These are phyloP conservation scores for Felis catus DNA, from an alignment of 2,113 vertebrate genomes.

Conservation along the genomic window DNA sequence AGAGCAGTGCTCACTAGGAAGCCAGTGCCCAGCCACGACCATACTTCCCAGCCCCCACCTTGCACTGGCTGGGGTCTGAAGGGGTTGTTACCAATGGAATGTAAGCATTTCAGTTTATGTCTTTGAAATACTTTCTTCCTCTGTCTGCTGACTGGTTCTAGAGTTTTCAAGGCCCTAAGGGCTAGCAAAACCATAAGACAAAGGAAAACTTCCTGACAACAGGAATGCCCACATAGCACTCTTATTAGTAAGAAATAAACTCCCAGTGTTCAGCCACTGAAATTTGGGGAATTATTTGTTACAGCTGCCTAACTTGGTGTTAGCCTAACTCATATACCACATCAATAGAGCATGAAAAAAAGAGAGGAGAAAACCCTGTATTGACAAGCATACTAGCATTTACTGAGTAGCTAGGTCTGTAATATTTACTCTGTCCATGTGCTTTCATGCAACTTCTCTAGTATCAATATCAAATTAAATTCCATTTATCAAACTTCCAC, in stretches of 20 bases:
- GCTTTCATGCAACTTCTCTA: background rate
- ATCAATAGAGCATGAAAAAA: background rate
- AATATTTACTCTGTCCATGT: background rate
- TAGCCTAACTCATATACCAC: background rate
- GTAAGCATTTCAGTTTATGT: background rate
- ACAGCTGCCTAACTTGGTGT: background rate
- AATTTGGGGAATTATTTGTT: background rate
- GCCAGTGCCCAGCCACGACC: background rate
- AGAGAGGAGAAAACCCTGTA: background rate
- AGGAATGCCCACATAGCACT: background rate
- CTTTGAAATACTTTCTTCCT: background rate
- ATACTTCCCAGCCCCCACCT: background rate
- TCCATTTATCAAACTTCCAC: background rate
- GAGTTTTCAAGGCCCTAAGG: background rate
- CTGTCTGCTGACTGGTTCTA: background rate
- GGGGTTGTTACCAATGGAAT: background rate
- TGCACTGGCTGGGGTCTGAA: background rate
- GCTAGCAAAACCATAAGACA: background rate
- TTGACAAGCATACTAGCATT: background rate
- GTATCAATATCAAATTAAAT: background rate
- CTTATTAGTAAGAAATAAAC: background rate
- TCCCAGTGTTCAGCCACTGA: background rate
- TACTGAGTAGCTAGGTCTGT: background rate
- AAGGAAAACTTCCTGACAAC: background rate
- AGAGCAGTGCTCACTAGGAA: background rate